Evolutionary conservation across 2,113 vertebrate genomes (phyloP).

Genomic region (Esox niger): DNA sequence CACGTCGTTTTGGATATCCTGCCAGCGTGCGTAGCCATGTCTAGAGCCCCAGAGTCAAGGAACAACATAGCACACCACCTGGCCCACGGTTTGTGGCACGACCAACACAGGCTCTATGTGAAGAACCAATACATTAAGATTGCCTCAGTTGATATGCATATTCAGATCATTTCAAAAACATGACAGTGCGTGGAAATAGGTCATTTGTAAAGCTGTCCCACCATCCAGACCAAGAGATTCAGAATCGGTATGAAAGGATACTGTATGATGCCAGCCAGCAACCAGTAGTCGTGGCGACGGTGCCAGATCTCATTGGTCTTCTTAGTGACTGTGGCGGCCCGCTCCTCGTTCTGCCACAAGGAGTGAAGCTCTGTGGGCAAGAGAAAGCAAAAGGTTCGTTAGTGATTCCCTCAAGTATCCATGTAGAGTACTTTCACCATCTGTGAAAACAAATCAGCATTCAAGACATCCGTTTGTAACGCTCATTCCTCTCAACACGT

Average conservation of each 20-base stretch:
- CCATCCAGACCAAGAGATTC: background rate
- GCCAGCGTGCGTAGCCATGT: slow-evolving; percentile 98
- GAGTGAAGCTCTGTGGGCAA: slow-evolving; percentile 87
- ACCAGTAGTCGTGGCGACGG: slow-evolving; percentile 96
- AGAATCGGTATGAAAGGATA: slow-evolving; percentile 81
- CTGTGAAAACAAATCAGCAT: background rate
- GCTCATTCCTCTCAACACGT: too few species aligned
- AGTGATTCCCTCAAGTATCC: background rate
- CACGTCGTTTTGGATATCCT: slow-evolving; percentile 97
- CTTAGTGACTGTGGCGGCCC: slow-evolving; percentile 95
- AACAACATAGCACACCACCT: background rate
- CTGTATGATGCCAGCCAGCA: slow-evolving; percentile 97
- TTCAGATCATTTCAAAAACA: too few species aligned
- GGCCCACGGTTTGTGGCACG: too few species aligned
- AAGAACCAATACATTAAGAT: too few species aligned
- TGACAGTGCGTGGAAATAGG: background rate
- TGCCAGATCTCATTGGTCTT: slow-evolving; percentile 99
- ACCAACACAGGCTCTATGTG: too few species aligned
- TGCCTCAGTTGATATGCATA: too few species aligned
- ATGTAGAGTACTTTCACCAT: too few species aligned
- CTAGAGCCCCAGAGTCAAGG: slow-evolving; percentile 75
- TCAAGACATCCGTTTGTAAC: too few species aligned
- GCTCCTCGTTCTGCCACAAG: slow-evolving; percentile 96
- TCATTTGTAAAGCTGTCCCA: background rate
- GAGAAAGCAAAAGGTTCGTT: background rate